These are phyloP conservation scores for Rhinichthys klamathensis DNA, from an alignment of 2,113 vertebrate genomes.

Conservation along the genomic window DNA sequence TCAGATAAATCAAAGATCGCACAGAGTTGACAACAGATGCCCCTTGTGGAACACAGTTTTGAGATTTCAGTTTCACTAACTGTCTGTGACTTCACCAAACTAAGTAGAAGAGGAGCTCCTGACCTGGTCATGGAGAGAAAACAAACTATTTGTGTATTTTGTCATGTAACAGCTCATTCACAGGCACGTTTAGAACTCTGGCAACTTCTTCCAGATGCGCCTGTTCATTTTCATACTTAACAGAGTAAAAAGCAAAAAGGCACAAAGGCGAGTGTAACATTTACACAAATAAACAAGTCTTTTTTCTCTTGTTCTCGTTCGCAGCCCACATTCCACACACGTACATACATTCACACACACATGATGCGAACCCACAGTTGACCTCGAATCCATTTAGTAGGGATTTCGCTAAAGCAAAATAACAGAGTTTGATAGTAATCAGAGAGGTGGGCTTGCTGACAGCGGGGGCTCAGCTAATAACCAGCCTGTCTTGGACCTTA, in stretches of 20 bases:
- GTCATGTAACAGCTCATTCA: background rate
- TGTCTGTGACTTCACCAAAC: background rate
- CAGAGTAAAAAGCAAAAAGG: conserved; percentile 22
- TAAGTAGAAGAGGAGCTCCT: background rate
- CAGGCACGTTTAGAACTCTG: conserved; percentile 24
- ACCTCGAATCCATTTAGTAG: conserved; percentile 33
- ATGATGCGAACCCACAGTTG: conserved; percentile 20
- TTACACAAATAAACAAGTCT: conserved; percentile 14
- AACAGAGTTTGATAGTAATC: conserved; percentile 47
- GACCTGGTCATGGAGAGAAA: conserved; percentile 23
- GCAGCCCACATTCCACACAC: conserved; percentile 12
- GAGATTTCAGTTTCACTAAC: background rate
- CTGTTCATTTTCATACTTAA: conserved; percentile 27
- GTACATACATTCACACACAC: conserved; percentile 35
- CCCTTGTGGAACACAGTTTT: background rate
- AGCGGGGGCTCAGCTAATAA: conserved; percentile 52
- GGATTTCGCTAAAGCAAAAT: conserved; percentile 48
- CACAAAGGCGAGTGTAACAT: background rate
- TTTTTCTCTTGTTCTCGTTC: conserved; percentile 8
- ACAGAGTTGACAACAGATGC: background rate
- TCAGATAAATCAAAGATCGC: conserved; percentile 20
- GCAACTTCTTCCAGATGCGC: conserved; percentile 18
- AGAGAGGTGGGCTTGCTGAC: conserved; percentile 37
- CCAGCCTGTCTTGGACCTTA: conserved; percentile 47
- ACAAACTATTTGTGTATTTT: conserved; percentile 21